A percentile compares a stretch with the other conserved stretches of the same genome.
phyloP scores from a whole-genome alignment of 2,113 vertebrate species.

The Eretmodus cyanostictus region DNA sequence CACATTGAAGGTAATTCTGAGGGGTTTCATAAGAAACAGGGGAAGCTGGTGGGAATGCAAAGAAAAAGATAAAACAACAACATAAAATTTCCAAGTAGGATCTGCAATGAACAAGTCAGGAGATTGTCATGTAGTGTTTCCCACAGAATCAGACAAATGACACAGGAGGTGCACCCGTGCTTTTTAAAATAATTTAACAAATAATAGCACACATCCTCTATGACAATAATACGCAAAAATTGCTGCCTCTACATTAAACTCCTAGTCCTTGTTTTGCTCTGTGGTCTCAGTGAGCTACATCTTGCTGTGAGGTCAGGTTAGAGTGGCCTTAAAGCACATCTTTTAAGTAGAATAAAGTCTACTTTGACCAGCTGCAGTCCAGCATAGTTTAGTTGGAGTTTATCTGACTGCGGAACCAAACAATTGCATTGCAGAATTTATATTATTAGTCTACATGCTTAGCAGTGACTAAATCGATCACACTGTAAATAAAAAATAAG shows the following conservation, averaged over 20 bases:
- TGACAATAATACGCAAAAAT: not conserved
- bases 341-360: not conserved
- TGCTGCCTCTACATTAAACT: not conserved
- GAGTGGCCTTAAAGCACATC: not conserved
- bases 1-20: not conserved
- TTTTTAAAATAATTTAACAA: not conserved
- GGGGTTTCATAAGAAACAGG: not conserved
- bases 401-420: accelerated
- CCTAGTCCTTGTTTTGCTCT: not conserved
- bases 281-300: not conserved
- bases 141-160: not conserved
- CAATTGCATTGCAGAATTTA: not conserved
- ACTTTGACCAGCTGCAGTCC: not conserved
- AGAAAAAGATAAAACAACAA: not conserved
- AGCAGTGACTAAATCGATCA: not conserved
- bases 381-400: not conserved
- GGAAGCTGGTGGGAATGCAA: not conserved
- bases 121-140: not conserved
- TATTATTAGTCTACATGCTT: not conserved
- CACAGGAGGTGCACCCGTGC: not conserved
- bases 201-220: not conserved
- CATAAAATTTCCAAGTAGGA: not conserved
- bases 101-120: not conserved
- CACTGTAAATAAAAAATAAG: not conserved
- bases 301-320: not conserved